A percentile compares a stretch with the other conserved stretches of the same genome.
phyloP scores from a whole-genome alignment of 2,888 invertebrate genomes.

The Ceratothoa steindachneri region DNA sequence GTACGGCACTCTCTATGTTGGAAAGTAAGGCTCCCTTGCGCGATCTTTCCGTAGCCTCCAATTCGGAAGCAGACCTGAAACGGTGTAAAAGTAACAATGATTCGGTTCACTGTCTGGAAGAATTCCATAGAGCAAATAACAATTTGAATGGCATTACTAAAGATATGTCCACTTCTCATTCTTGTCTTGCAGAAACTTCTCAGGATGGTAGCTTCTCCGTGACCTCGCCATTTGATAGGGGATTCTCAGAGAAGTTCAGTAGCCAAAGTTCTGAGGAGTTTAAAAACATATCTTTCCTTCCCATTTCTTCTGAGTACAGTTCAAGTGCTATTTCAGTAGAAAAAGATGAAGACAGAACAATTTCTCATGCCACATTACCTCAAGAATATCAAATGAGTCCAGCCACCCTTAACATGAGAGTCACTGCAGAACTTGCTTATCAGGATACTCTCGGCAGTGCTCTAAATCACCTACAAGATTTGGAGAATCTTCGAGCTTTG shows the following conservation, averaged over 20 bases:
- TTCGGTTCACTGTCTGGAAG: too few relatives aligned
- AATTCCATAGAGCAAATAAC: too few relatives aligned
- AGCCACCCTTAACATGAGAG: conserved; percentile 24
- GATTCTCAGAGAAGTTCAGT: neutral
- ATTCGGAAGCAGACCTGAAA: too few relatives aligned
- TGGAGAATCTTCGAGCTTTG: conserved; percentile 7
- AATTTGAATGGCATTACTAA: too few relatives aligned
- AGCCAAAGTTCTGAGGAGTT: neutral
- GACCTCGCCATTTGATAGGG: too few relatives aligned
- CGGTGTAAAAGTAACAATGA: too few relatives aligned
- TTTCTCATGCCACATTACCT: neutral
- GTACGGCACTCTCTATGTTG: too few relatives aligned
- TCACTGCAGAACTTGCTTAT: conserved; percentile 43
- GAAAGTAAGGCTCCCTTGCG: too few relatives aligned
- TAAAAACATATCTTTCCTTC: neutral
- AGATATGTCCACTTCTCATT: too few relatives aligned
- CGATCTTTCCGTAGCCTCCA: too few relatives aligned
- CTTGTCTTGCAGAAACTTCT: too few relatives aligned
- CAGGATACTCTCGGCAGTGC: conserved; percentile 42
- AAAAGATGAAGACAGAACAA: neutral
- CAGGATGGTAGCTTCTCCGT: too few relatives aligned
- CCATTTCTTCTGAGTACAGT: neutral
- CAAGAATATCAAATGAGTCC: conserved; percentile 9
- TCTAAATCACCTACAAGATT: conserved; percentile 28
- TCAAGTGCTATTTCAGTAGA: neutral